Evolutionary conservation across 2,113 vertebrate genomes (phyloP).

Genomic region (Esox niger): DNA sequence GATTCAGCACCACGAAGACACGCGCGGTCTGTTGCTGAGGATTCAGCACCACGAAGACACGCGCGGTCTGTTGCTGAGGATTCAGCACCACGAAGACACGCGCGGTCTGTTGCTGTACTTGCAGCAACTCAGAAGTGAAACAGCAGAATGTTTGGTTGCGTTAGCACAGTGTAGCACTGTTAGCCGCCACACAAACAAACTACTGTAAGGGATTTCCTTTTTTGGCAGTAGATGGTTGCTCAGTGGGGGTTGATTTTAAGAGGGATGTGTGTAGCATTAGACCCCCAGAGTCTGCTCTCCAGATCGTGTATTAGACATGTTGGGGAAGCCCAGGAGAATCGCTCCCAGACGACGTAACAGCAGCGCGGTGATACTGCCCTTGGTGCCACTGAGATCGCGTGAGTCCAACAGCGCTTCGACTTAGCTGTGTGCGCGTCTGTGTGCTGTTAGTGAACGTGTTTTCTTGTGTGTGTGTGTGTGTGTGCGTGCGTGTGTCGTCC

Average conservation of each 20-base stretch:
- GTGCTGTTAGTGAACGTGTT: not conserved
- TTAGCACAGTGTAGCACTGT: not conserved
- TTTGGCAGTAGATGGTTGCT: not conserved
- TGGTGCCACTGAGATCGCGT: conserved; percentile 60
- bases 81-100: too few relatives aligned
- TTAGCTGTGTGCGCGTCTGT: conserved; percentile 4
- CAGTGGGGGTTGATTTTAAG: not conserved
- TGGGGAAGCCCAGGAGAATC: conserved; percentile 52
- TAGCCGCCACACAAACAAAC: not conserved
- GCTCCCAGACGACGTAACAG: conserved; percentile 39
- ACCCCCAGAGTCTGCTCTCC: conserved; percentile 12
- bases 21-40: too few relatives aligned
- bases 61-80: too few relatives aligned
- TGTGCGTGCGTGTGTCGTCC: not conserved
- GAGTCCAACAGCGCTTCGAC: conserved; percentile 33
- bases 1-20: too few relatives aligned
- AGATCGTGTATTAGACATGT: conserved; percentile 35
- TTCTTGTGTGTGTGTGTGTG: not conserved
- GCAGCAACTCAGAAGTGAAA: not conserved
- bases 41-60: too few relatives aligned
- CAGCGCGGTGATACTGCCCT: conserved; percentile 39
- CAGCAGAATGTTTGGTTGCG: not conserved
- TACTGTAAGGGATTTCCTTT: not conserved
- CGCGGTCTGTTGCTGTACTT: not conserved
- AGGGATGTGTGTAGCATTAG: not conserved